Evolutionary conservation across 2,113 vertebrate genomes (phyloP).

Genomic region (Puntigrus tetrazona): DNA sequence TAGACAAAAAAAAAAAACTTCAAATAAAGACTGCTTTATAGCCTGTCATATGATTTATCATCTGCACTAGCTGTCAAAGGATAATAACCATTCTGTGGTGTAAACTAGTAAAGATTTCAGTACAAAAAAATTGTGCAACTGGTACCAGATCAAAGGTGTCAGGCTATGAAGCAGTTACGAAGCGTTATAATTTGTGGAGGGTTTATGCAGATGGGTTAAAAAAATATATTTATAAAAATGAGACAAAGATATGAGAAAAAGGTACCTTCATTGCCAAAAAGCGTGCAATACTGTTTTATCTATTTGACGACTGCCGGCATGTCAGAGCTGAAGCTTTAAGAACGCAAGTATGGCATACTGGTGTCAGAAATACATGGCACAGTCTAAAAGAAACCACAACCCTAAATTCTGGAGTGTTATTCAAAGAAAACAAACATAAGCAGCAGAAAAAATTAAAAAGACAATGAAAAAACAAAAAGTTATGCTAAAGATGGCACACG

Average conservation of each 20-base stretch:
- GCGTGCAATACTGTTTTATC: slow-evolving; percentile 38
- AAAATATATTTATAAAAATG: neutral
- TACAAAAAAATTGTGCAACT: neutral
- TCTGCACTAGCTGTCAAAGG: neutral
- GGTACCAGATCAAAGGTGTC: neutral
- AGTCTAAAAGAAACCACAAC: slow-evolving; percentile 24
- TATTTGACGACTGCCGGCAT: neutral
- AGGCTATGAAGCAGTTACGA: neutral
- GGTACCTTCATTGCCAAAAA: slow-evolving; percentile 26
- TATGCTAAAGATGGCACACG: neutral
- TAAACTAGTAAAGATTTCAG: neutral
- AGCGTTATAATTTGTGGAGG: neutral
- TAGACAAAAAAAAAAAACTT: neutral
- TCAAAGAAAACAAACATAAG: slow-evolving; percentile 8
- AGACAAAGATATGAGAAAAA: neutral
- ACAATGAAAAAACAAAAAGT: neutral
- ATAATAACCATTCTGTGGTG: neutral
- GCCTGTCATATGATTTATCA: neutral
- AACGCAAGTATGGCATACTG: neutral
- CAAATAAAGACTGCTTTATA: neutral
- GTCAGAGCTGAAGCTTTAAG: slow-evolving; percentile 12
- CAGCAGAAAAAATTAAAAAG: neutral
- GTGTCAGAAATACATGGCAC: slow-evolving; percentile 2
- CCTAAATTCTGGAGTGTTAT: slow-evolving; percentile 10
- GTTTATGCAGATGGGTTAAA: neutral